These are phyloP conservation scores for Tubulanus polymorphus DNA, from an alignment of 2,888 invertebrate genomes.

Conservation along the genomic window DNA sequence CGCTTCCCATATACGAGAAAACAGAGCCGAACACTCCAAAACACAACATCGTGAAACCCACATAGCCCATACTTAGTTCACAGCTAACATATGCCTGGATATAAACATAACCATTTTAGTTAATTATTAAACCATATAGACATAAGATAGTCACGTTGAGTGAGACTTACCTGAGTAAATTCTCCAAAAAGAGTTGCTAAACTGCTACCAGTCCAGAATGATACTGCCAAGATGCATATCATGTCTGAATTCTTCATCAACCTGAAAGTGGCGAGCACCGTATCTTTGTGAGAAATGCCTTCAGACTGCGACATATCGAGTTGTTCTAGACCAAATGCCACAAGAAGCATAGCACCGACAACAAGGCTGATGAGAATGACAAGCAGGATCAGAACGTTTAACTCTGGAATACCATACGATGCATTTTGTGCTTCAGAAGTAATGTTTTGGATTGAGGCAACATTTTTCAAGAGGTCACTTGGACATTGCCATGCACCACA, in stretches of 20 bases:
- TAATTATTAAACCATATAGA: too few species aligned
- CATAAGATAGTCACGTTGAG: too few species aligned
- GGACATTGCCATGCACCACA: conserved; percentile 27
- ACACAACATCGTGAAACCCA: conserved; percentile 50
- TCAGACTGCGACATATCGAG: too few species aligned
- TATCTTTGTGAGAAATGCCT: too few species aligned
- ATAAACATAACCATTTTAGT: conserved; percentile 6
- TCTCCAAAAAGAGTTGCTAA: too few species aligned
- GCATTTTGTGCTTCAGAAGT: conserved; percentile 41
- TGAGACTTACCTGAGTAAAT: conserved; percentile 45
- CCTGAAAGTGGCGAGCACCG: too few species aligned
- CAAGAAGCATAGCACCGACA: conserved; percentile 48
- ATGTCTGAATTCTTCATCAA: too few species aligned
- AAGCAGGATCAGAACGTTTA: conserved; percentile 41
- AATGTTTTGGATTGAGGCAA: conserved; percentile 35
- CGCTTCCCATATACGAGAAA: conserved; percentile 44
- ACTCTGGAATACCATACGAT: too few species aligned
- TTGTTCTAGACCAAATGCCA: too few species aligned
- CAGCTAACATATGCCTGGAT: conserved; percentile 53
- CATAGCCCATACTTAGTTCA: conserved; percentile 47
- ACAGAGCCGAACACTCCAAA: conserved; percentile 49
- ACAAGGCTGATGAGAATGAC: conserved; percentile 44
- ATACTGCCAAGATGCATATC: too few species aligned
- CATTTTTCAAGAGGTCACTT: conserved; percentile 30
- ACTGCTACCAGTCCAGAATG: too few species aligned